Evolutionary conservation across 2,113 vertebrate species (phyloP).

Genomic region (Nothobranchius kuhntae): DNA sequence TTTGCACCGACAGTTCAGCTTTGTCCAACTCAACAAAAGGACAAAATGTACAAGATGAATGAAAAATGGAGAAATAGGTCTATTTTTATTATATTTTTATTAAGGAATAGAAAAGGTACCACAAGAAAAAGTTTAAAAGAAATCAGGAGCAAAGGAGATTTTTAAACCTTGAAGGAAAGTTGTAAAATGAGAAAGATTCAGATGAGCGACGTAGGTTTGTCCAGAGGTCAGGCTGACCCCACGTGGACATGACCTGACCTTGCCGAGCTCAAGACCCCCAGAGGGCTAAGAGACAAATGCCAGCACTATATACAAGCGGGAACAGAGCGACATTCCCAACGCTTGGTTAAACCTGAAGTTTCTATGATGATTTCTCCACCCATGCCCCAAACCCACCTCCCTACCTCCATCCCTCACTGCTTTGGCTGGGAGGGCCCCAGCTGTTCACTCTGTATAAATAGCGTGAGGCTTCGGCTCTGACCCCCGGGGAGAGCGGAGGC

Average conservation of each 20-base stretch:
- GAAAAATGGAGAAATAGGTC: constrained; percentile 30
- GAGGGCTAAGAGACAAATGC: constrained; percentile 32
- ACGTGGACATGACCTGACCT: constrained; percentile 36
- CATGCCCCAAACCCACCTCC: constrained; percentile 39
- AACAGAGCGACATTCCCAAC: constrained; percentile 69
- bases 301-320: constrained; percentile 25
- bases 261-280: constrained; percentile 29
- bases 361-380: constrained; percentile 72
- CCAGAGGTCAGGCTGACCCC: constrained; percentile 37
- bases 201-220: constrained; percentile 33
- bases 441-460: constrained; percentile 84
- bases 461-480: constrained; percentile 72
- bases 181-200: background rate
- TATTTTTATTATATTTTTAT: constrained; percentile 39
- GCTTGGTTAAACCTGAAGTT: constrained; percentile 80
- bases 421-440: constrained; percentile 82
- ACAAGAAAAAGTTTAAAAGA: constrained; percentile 1
- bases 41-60: constrained; percentile 38
- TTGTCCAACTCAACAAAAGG: constrained; percentile 51
- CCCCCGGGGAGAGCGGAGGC: constrained; percentile 68
- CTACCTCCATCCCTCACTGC: constrained; percentile 50
- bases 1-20: constrained; percentile 58
- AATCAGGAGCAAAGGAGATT: background rate
- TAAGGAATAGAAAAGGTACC: background rate
- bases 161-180: too few relatives aligned